These are phyloP conservation scores for Drosophila cracens DNA, from an alignment of 2,888 invertebrate species.

Conservation along the genomic window DNA sequence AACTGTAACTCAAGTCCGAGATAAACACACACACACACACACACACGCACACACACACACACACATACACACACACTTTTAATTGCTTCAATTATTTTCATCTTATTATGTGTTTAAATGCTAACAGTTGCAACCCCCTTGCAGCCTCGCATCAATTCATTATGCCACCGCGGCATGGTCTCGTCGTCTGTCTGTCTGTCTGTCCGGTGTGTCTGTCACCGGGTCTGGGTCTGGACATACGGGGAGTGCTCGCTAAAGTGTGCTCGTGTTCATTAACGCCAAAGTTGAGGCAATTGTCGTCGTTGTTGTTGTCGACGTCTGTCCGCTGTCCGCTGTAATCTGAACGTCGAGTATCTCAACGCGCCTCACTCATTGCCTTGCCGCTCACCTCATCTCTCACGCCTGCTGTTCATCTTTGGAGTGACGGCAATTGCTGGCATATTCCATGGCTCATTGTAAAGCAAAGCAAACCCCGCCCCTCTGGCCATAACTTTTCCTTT, in stretches of 20 bases:
- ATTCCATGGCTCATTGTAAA: slow-evolving; percentile 67
- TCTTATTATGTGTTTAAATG: slow-evolving; percentile 79
- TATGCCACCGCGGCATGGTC: slow-evolving; percentile 45
- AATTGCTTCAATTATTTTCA: slow-evolving; percentile 80
- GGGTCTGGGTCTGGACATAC: slow-evolving; percentile 37
- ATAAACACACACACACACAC: slow-evolving; percentile 3
- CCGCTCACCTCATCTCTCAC: neutral
- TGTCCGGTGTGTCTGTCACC: slow-evolving; percentile 43
- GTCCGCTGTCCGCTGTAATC: slow-evolving; percentile 69
- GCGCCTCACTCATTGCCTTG: neutral
- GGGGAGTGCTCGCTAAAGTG: slow-evolving; percentile 70
- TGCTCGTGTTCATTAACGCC: slow-evolving; percentile 82
- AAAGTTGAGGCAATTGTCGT: slow-evolving; percentile 79
- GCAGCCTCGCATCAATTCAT: slow-evolving; percentile 64
- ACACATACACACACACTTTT: slow-evolving; percentile 17
- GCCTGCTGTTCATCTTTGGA: slow-evolving; percentile 5
- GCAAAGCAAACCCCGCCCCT: slow-evolving; percentile 14
- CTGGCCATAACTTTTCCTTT: slow-evolving; percentile 14
- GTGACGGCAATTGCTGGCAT: slow-evolving; percentile 63
- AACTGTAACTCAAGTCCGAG: slow-evolving; percentile 39
- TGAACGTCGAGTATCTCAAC: slow-evolving; percentile 50
- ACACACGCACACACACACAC: neutral
- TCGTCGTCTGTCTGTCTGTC: slow-evolving; percentile 6
- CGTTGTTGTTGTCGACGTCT: slow-evolving; percentile 39
- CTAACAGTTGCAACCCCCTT: slow-evolving; percentile 37